Conservation (phyloP, 2,797 vertebrate species). For the Mergus octosetaceus region DNA sequence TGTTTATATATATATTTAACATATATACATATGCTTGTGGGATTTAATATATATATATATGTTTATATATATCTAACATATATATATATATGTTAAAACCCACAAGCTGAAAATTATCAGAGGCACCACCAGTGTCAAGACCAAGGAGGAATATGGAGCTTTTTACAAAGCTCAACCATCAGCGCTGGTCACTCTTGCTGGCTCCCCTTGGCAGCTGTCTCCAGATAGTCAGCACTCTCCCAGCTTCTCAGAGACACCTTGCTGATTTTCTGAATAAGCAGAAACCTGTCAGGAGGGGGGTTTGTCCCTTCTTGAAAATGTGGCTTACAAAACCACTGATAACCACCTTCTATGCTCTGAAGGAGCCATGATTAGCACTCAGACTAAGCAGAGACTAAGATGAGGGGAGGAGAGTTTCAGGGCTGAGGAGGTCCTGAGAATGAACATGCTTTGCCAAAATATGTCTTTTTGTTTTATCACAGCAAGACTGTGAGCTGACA, state of each 20-base stretch:
- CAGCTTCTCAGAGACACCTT: neutral
- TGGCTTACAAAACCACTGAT: neutral
- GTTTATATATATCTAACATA: too few relatives aligned
- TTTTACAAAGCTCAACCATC: neutral
- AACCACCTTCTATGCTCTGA: neutral
- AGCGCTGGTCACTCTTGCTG: neutral
- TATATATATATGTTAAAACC: neutral
- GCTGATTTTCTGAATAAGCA: neutral
- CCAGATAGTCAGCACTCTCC: neutral
- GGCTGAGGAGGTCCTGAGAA: neutral
- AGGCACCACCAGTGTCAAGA: neutral
- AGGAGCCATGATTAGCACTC: neutral
- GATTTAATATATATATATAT: too few relatives aligned
- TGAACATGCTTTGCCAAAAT: neutral
- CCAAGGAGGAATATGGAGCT: neutral
- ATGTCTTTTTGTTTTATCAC: neutral
- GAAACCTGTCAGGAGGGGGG: neutral
- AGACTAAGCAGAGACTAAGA: neutral
- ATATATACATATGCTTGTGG: too few relatives aligned
- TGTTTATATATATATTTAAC: too few relatives aligned
- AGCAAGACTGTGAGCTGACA: neutral
- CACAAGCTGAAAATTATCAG: neutral
- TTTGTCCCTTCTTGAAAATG: neutral
- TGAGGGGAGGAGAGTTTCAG: neutral
- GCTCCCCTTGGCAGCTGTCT: neutral